These are phyloP conservation scores for Heteronetta atricapilla DNA, from an alignment of 2,113 vertebrate genomes.

Conservation along the genomic window DNA sequence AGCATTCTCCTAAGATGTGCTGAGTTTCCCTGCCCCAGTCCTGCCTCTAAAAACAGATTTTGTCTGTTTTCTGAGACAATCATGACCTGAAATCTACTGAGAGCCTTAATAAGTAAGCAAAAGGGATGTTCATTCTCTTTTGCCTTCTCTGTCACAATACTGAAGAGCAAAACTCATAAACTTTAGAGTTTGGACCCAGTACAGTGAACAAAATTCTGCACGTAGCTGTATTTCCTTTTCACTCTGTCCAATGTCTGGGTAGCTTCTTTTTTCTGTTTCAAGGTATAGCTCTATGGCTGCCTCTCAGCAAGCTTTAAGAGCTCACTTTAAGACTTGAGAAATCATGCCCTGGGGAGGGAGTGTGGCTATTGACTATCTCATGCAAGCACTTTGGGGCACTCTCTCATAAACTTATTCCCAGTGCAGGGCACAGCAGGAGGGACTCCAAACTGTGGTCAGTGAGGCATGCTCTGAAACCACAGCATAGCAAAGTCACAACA, in stretches of 20 bases:
- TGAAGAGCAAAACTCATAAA: background rate
- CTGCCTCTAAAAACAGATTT: background rate
- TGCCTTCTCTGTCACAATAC: background rate
- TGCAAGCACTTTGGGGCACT: too few species aligned
- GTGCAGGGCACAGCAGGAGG: rapidly evolving
- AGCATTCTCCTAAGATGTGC: background rate
- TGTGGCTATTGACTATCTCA: background rate
- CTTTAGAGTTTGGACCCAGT: background rate
- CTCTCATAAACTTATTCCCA: background rate
- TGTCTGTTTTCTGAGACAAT: background rate
- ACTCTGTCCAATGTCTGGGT: background rate
- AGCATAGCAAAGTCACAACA: rapidly evolving
- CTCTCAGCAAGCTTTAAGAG: background rate
- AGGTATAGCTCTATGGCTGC: background rate
- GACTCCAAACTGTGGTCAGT: background rate
- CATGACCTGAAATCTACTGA: background rate
- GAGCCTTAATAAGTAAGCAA: background rate
- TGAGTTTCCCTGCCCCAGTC: background rate
- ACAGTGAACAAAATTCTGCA: background rate
- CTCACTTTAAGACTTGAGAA: background rate
- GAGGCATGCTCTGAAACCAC: background rate
- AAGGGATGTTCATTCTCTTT: background rate
- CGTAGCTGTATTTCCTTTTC: background rate
- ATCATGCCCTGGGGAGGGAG: background rate
- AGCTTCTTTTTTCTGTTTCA: background rate